A percentile compares a stretch with the other conserved stretches of the same genome.
Evolutionary conservation across 2,797 vertebrate species (phyloP).

Genomic region (Sebastes dallii): DNA sequence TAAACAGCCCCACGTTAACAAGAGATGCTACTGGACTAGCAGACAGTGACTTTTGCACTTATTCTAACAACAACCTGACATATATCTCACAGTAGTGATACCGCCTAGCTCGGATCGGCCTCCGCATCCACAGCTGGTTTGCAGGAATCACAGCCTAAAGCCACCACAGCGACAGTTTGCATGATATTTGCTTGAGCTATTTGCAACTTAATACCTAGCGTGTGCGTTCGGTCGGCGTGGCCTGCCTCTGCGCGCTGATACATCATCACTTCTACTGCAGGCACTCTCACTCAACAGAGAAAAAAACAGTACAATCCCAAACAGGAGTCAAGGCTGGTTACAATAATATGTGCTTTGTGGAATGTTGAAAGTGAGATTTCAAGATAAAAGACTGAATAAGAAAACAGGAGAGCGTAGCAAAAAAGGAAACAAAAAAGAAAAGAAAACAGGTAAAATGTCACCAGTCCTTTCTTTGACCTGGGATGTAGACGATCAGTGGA

Average conservation of each 20-base stretch:
- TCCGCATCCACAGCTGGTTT: slow-evolving; percentile 1
- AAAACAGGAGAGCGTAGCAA: not conserved
- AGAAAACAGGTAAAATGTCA: not conserved
- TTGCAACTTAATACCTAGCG: slow-evolving; percentile 55
- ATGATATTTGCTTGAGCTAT: slow-evolving; percentile 70
- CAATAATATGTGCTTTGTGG: slow-evolving; percentile 45
- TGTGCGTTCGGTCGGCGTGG: slow-evolving; percentile 33
- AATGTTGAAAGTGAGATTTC: slow-evolving; percentile 76
- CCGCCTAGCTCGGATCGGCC: not conserved
- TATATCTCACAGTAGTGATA: not conserved
- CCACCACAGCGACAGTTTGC: slow-evolving; percentile 53
- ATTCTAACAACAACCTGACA: slow-evolving; percentile 3
- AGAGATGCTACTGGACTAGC: not conserved
- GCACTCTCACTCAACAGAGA: slow-evolving; percentile 7
- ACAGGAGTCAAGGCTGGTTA: not conserved
- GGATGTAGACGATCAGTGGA: not conserved
- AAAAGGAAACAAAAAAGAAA: not conserved
- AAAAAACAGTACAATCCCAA: not conserved
- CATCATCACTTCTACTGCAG: slow-evolving; percentile 14
- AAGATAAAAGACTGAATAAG: slow-evolving; percentile 8
- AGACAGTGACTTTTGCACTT: not conserved
- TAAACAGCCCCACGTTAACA: not conserved
- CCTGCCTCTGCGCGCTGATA: not conserved
- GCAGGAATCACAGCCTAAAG: slow-evolving; percentile 24
- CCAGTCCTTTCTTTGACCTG: not conserved